Conservation (phyloP, 2,113 vertebrate species). For the Ranitomeya imitator region DNA sequence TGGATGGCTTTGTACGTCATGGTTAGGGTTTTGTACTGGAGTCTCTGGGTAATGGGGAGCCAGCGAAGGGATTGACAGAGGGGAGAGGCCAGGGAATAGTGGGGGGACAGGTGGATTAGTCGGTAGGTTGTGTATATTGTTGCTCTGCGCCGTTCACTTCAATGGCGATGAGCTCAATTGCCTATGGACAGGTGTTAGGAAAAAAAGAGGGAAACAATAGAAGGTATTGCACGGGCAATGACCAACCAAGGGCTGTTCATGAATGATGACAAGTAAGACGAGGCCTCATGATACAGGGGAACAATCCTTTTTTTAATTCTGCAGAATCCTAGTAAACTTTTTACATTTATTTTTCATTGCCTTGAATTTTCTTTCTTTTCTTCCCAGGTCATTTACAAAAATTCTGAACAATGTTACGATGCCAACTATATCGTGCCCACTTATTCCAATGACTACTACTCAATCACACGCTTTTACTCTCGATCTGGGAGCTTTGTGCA, state of each 20-base stretch:
- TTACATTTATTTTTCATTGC: background rate
- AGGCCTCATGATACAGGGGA: background rate
- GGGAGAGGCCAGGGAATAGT: too few species aligned
- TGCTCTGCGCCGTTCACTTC: too few species aligned
- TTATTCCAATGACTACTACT: slow-evolving; percentile 51
- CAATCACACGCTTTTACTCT: slow-evolving; percentile 68
- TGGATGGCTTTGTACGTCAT: too few species aligned
- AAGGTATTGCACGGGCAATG: background rate
- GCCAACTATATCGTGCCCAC: slow-evolving; percentile 58
- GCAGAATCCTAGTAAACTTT: background rate
- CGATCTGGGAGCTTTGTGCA: slow-evolving; percentile 69
- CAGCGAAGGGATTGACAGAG: too few species aligned
- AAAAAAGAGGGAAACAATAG: too few species aligned
- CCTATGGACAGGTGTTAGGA: too few species aligned
- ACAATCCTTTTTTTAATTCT: background rate
- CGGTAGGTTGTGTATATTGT: too few species aligned
- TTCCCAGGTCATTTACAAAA: slow-evolving; percentile 64
- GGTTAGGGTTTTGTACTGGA: too few species aligned
- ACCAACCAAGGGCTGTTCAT: background rate
- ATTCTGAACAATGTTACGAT: slow-evolving; percentile 62
- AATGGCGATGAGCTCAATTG: too few species aligned
- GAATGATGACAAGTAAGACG: background rate
- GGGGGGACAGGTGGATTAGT: too few species aligned
- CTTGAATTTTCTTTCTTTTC: background rate
- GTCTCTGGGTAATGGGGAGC: too few species aligned